These are phyloP conservation scores for Anser cygnoides DNA, from an alignment of 2,113 vertebrate species.

Conservation along the genomic window DNA sequence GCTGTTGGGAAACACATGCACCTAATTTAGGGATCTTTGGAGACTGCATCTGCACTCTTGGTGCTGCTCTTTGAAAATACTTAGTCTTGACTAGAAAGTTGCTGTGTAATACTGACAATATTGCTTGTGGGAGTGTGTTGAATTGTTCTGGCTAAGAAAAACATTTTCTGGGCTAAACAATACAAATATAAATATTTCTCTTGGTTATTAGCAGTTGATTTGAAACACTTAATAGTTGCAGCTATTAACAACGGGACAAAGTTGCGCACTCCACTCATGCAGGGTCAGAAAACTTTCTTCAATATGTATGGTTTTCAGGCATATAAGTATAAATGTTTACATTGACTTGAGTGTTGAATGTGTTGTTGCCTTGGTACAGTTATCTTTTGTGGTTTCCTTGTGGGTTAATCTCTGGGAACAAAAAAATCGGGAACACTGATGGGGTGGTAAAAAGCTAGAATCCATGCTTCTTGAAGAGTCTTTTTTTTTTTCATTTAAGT, in stretches of 20 bases:
- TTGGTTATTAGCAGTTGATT: neutral
- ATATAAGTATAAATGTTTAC: neutral
- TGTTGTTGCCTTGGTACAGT: neutral
- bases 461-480: neutral
- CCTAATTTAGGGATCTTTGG: neutral
- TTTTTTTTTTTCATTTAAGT: neutral
- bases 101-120: neutral
- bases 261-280: neutral
- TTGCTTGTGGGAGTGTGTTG: neutral
- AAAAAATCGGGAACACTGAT: neutral
- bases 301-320: neutral
- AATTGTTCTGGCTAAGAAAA: neutral
- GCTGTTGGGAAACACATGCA: neutral
- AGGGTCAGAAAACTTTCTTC: neutral
- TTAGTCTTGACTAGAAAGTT: neutral
- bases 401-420: neutral
- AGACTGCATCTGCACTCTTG: neutral
- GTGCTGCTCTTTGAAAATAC: neutral
- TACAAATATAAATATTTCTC: conserved; percentile 1
- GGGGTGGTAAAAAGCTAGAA: neutral
- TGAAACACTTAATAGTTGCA: neutral
- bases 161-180: conserved; percentile 3
- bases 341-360: neutral
- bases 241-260: neutral
- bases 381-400: neutral